Conservation (phyloP, 2,888 invertebrate species). For the Tetrapedia diversipes region DNA sequence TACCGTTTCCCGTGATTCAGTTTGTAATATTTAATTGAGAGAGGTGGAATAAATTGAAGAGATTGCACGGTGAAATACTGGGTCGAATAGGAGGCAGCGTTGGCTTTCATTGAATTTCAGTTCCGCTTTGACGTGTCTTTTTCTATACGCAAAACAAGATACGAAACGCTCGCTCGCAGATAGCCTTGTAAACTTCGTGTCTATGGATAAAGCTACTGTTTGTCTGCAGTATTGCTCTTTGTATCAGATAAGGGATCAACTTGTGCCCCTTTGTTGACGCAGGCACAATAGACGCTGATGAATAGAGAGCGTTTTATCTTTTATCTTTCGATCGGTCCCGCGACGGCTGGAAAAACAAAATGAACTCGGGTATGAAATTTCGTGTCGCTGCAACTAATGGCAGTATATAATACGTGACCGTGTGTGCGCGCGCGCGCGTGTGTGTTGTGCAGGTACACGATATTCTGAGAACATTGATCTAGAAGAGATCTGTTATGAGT, state of each 20-base stretch:
- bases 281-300: constrained; percentile 18
- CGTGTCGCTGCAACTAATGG: background rate
- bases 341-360: constrained; percentile 20
- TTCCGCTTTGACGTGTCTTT: constrained; percentile 17
- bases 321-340: constrained; percentile 21
- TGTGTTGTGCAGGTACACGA: too few relatives aligned
- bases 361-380: constrained; percentile 21
- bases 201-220: constrained; percentile 33
- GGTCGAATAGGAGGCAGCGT: background rate
- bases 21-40: background rate
- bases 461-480: too few relatives aligned
- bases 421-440: too few relatives aligned
- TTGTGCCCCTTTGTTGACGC: constrained; percentile 24
- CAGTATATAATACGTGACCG: too few relatives aligned
- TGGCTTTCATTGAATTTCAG: constrained; percentile 3
- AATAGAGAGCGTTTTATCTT: constrained; percentile 22
- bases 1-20: background rate
- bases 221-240: constrained; percentile 28
- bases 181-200: constrained; percentile 30
- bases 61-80: background rate
- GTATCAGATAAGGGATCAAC: constrained; percentile 38
- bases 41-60: background rate
- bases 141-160: constrained; percentile 19
- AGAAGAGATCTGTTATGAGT: too few relatives aligned
- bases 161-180: constrained; percentile 7